Evolutionary conservation across 2,888 invertebrate species (phyloP).

Genomic region (Perizoma flavofasciatum): DNA sequence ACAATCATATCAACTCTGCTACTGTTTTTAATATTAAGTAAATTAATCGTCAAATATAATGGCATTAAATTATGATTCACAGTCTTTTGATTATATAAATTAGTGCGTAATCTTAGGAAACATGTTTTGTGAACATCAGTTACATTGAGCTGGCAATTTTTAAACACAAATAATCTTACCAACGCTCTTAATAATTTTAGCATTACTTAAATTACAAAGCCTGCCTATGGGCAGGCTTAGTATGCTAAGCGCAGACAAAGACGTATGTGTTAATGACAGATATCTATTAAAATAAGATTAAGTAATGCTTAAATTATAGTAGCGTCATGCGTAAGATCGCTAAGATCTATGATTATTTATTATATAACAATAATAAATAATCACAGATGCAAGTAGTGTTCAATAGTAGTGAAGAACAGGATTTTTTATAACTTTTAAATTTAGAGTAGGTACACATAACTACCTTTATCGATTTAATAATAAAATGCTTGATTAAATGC

Average conservation of each 20-base stretch:
- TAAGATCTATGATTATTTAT: too few species aligned
- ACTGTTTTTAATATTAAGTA: slow-evolving; percentile 54
- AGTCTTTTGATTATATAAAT: slow-evolving; percentile 73
- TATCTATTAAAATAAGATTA: too few species aligned
- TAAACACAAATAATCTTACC: slow-evolving; percentile 11
- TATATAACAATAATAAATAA: not conserved
- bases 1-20: slow-evolving; percentile 43
- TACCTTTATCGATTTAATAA: slow-evolving; percentile 6
- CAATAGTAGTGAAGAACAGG: not conserved
- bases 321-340: too few species aligned
- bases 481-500: slow-evolving; percentile 30
- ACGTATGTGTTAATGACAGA: too few species aligned
- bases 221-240: too few species aligned
- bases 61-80: slow-evolving; percentile 73
- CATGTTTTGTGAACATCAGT: slow-evolving; percentile 30
- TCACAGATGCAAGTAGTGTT: slow-evolving; percentile 12
- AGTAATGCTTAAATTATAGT: too few species aligned
- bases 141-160: slow-evolving; percentile 23
- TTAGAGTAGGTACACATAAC: not conserved
- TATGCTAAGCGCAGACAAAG: too few species aligned
- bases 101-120: slow-evolving; percentile 53
- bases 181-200: not conserved
- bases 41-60: slow-evolving; percentile 63
- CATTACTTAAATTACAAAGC: too few species aligned
- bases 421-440: slow-evolving; percentile 4